Evolutionary conservation across 2,888 invertebrate genomes (phyloP).

Genomic region (Xestia c-nigrum): DNA sequence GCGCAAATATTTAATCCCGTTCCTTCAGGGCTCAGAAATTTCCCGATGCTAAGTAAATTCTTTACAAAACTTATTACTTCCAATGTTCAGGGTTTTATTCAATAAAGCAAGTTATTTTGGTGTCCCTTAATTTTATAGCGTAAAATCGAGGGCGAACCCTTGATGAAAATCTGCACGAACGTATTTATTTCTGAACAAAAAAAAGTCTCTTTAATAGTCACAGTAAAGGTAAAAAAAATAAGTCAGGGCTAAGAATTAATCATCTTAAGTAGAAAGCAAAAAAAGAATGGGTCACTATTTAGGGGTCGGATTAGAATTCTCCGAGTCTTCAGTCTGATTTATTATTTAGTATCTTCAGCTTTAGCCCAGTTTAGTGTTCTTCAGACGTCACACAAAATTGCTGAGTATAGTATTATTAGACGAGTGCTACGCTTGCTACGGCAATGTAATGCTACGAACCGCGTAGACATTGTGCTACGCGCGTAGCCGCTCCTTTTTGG

Average conservation of each 20-base stretch:
- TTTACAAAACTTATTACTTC: conserved; percentile 55
- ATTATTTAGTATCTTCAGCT: conserved; percentile 30
- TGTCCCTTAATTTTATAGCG: conserved; percentile 33
- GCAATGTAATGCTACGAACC: background rate
- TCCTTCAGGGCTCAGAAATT: conserved; percentile 47
- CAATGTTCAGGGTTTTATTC: conserved; percentile 51
- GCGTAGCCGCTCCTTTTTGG: background rate
- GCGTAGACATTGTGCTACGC: background rate
- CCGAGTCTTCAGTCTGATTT: conserved; percentile 15
- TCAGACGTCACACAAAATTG: conserved; percentile 4
- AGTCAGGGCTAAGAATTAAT: conserved; percentile 28
- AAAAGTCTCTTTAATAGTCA: background rate
- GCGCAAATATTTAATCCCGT: conserved; percentile 57
- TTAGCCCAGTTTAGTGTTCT: conserved; percentile 9
- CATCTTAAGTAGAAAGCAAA: conserved; percentile 10
- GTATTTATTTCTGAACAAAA: background rate
- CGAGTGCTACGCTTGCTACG: conserved; percentile 2
- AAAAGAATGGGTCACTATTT: conserved; percentile 29
- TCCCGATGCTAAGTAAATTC: conserved; percentile 55
- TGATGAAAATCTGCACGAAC: conserved; percentile 30
- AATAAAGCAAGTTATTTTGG: conserved; percentile 55
- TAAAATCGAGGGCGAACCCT: conserved; percentile 24
- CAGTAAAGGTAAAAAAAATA: background rate
- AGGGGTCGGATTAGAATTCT: conserved; percentile 35
- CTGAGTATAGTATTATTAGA: background rate